Evolutionary conservation across 2,113 vertebrate species (phyloP).

Genomic region (Mohoua ochrocephala): DNA sequence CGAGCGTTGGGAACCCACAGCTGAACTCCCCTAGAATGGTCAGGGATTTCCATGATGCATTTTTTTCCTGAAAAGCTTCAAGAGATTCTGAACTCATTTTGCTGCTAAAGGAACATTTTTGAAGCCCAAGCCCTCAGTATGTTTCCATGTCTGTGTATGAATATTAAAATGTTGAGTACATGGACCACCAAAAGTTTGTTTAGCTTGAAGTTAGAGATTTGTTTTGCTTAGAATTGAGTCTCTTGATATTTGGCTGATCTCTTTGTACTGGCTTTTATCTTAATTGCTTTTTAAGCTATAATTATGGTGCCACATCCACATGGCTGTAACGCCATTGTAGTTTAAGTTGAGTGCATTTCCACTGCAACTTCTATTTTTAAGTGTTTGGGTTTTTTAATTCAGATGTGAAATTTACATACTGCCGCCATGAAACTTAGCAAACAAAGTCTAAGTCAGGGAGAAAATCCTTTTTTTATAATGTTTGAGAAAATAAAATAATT

Average conservation of each 20-base stretch:
- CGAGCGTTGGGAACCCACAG: neutral
- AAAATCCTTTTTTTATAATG: neutral
- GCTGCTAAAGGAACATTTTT: neutral
- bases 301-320: conserved; percentile 40
- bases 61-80: neutral
- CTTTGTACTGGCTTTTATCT: conserved; percentile 55
- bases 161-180: conserved; percentile 20
- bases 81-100: neutral
- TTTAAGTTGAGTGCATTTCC: neutral
- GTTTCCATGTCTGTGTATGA: neutral
- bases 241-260: conserved; percentile 54
- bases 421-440: neutral
- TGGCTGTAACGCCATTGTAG: neutral
- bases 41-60: neutral
- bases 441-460: neutral
- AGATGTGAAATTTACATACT: conserved; percentile 8
- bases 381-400: neutral
- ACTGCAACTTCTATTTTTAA: conserved; percentile 10
- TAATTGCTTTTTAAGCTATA: conserved; percentile 48
- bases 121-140: neutral
- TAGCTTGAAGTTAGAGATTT: conserved; percentile 48
- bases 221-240: conserved; percentile 54
- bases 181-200: conserved; percentile 56
- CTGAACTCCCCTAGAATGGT: neutral
- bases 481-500: neutral